Evolutionary conservation across 1,140 invertebrate species (phyloP).

Genomic region (Acromyrmex charruanus): DNA sequence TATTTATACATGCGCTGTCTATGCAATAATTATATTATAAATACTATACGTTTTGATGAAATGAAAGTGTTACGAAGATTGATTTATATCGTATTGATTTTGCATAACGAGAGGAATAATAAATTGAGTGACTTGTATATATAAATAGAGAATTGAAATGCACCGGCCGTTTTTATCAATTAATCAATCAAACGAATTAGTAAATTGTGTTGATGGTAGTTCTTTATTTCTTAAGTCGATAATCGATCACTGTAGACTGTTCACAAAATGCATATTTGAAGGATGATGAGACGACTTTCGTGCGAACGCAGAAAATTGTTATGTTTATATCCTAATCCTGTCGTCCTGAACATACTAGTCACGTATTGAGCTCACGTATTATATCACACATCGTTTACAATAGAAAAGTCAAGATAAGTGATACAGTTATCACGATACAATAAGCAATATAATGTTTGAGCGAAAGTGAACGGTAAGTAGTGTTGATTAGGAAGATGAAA

Average conservation of each 20-base stretch:
- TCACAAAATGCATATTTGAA: conserved; percentile 13
- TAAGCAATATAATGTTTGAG: conserved; percentile 36
- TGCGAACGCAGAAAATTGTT: background rate
- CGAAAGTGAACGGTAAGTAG: conserved; percentile 8
- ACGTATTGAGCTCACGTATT: conserved; percentile 25
- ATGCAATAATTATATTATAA: conserved; percentile 21
- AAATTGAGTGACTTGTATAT: conserved; percentile 11
- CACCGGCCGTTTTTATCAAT: conserved; percentile 8
- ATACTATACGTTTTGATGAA: background rate
- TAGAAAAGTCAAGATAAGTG: background rate
- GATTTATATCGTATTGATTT: conserved; percentile 17
- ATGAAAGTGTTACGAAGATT: conserved; percentile 13
- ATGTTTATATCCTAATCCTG: conserved; percentile 14
- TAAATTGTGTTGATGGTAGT: background rate
- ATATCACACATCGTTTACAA: conserved; percentile 13
- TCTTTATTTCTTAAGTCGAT: conserved; percentile 12
- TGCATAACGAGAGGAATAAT: background rate
- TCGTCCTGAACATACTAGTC: conserved; percentile 49
- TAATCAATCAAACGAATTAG: conserved; percentile 2
- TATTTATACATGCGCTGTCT: conserved; percentile 11
- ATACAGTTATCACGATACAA: conserved; percentile 1
- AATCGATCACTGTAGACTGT: background rate
- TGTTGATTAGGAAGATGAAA: conserved; percentile 4
- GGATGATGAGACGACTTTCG: background rate
- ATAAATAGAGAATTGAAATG: conserved; percentile 4